Percentiles rank a stretch among this genome's conserved stretches.
Evolutionary conservation across 2,113 vertebrate species (phyloP).

Genomic region (Thalassarche chlororhynchos): DNA sequence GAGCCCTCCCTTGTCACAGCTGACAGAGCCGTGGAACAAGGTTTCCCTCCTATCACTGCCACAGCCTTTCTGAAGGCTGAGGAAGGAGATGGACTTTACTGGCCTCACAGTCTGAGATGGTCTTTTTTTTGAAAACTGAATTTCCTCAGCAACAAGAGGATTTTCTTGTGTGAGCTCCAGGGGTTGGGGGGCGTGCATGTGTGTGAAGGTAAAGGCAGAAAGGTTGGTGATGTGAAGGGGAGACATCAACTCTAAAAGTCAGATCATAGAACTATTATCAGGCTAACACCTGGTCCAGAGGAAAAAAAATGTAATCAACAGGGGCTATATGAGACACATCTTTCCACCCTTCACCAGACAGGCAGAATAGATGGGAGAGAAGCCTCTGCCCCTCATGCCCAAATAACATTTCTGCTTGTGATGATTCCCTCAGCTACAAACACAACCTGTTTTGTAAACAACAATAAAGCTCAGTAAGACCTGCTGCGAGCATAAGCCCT

Average conservation of each 20-base stretch:
- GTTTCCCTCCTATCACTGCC: not conserved
- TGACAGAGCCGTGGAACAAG: not conserved
- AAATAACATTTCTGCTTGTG: not conserved
- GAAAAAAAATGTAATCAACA: accelerated
- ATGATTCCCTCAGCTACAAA: not conserved
- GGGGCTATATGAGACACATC: not conserved
- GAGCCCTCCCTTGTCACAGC: not conserved
- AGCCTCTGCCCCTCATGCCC: not conserved
- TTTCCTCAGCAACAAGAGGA: not conserved
- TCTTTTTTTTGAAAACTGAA: not conserved
- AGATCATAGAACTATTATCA: not conserved
- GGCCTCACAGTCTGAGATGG: not conserved
- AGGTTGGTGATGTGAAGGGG: not conserved
- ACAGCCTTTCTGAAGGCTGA: not conserved
- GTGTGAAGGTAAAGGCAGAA: not conserved
- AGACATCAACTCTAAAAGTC: not conserved
- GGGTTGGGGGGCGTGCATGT: accelerated
- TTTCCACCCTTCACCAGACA: not conserved
- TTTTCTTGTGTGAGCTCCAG: not conserved
- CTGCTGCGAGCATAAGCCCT: not conserved
- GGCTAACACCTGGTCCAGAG: not conserved
- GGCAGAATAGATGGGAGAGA: not conserved
- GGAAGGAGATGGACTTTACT: not conserved
- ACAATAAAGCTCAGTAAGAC: not conserved
- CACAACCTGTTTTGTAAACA: not conserved